phyloP scores from a whole-genome alignment of 2,888 invertebrate genomes.

The Lasioglossum pauxillum region DNA sequence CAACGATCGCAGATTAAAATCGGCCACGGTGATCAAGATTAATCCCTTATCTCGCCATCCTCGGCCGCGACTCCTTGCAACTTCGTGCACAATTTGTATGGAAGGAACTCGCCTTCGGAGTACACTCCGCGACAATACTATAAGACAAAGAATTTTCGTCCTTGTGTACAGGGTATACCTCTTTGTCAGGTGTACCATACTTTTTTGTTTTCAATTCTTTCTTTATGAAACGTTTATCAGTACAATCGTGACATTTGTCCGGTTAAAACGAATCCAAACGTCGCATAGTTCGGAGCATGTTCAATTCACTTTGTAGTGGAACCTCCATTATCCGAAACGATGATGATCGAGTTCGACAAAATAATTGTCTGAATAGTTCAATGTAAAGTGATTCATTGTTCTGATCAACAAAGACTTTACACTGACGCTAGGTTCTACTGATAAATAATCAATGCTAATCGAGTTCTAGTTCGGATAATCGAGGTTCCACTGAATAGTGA shows the following conservation, averaged over 20 bases:
- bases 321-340: not conserved
- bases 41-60: conserved; percentile 29
- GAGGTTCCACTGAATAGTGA: no score
- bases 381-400: no score
- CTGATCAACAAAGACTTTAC: not conserved
- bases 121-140: not conserved
- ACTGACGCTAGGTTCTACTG: no score
- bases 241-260: no score
- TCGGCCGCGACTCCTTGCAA: conserved; percentile 4
- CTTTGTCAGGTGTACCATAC: no score
- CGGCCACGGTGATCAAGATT: conserved; percentile 25
- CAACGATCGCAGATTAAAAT: conserved; percentile 33
- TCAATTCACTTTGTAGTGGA: not conserved
- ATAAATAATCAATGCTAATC: no score
- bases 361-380: not conserved
- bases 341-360: not conserved
- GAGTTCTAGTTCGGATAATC: not conserved
- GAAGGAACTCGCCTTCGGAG: conserved; percentile 27
- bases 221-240: no score
- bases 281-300: no score
- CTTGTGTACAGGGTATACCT: not conserved
- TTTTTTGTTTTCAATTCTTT: no score
- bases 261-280: no score
- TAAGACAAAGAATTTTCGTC: not conserved
- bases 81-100: conserved; percentile 29